phyloP scores from a whole-genome alignment of 2,113 vertebrate species.

The Machaerirhynchus nigripectus region DNA sequence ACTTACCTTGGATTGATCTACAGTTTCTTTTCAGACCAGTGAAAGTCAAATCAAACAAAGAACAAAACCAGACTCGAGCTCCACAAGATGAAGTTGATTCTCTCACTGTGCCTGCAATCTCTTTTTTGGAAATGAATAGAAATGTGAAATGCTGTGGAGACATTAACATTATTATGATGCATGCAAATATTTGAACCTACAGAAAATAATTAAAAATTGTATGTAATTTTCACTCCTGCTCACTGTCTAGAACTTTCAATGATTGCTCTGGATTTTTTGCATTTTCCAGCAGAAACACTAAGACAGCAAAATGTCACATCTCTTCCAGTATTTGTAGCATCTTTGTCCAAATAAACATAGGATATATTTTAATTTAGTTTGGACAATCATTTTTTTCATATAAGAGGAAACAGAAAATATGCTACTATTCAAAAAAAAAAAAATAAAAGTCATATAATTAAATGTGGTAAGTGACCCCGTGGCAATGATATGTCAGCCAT shows the following conservation, averaged over 20 bases:
- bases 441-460: background rate
- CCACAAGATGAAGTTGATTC: background rate
- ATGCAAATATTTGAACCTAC: background rate
- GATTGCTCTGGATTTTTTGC: background rate
- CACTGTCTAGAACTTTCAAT: background rate
- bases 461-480: background rate
- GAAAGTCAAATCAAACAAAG: background rate
- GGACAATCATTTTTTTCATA: background rate
- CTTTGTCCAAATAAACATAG: background rate
- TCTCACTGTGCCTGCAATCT: background rate
- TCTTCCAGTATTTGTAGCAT: background rate
- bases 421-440: background rate
- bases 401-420: background rate
- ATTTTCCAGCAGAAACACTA: background rate
- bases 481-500: background rate
- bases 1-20: background rate
- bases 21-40: background rate
- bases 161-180: background rate
- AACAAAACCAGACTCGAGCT: background rate
- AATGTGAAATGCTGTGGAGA: background rate
- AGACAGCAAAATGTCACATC: background rate
- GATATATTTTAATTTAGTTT: background rate
- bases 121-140: background rate
- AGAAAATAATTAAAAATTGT: background rate
- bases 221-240: background rate